Percentiles rank a stretch among this genome's conserved stretches.
phyloP scores from a whole-genome alignment of 2,113 vertebrate species.

The Lucifuga dentata region DNA sequence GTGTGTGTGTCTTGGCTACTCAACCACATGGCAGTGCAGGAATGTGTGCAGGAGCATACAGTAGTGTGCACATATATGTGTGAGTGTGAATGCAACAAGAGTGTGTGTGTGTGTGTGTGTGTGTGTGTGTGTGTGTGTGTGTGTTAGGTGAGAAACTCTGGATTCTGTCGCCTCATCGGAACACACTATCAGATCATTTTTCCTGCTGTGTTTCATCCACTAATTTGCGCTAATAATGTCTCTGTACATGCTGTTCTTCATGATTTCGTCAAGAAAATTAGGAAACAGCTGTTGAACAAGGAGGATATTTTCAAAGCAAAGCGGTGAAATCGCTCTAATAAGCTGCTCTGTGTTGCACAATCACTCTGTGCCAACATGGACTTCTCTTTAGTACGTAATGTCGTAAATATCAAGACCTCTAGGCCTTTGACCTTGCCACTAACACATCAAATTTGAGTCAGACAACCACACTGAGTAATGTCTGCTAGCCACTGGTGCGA shows the following conservation, averaged over 20 bases:
- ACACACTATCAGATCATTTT: conserved; percentile 33
- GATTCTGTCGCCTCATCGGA: conserved; percentile 51
- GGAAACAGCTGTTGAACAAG: conserved; percentile 64
- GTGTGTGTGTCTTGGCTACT: conserved; percentile 29
- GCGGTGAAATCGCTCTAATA: conserved; percentile 49
- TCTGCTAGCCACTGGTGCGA: conserved; percentile 23
- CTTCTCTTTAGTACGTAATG: conserved; percentile 52
- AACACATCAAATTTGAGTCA: conserved; percentile 57
- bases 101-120: too few relatives aligned
- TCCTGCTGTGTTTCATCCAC: conserved; percentile 21
- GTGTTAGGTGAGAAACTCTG: conserved; percentile 32
- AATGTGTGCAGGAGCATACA: conserved; percentile 21
- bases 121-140: conserved; percentile 14
- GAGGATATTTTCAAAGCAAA: conserved; percentile 24
- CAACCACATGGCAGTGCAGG: conserved; percentile 36
- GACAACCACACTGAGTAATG: conserved; percentile 31
- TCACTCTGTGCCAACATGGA: conserved; percentile 11
- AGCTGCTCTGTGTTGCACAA: conserved; percentile 61
- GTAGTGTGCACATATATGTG: not conserved
- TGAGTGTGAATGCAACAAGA: not conserved
- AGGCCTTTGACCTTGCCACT: conserved; percentile 36
- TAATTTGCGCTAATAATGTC: conserved; percentile 16
- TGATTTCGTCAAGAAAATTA: conserved; percentile 54
- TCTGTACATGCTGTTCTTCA: conserved; percentile 53
- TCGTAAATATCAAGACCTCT: conserved; percentile 54